These are phyloP conservation scores for Brevimyrus niger DNA, from an alignment of 2,113 vertebrate species.

Conservation along the genomic window DNA sequence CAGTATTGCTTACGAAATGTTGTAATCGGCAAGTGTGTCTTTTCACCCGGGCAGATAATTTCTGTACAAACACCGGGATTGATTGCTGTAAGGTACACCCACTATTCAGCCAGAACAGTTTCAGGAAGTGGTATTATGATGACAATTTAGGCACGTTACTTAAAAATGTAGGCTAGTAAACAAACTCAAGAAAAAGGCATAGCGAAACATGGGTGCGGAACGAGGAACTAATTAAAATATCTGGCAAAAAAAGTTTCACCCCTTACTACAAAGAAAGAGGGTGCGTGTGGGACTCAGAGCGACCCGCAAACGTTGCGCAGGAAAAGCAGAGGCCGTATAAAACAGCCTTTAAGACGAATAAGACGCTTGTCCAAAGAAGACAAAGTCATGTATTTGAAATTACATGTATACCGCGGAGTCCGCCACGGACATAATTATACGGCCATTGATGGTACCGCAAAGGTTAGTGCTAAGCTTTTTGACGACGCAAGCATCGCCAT, in stretches of 20 bases:
- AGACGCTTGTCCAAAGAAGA: neutral
- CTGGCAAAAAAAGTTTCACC: neutral
- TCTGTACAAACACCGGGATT: neutral
- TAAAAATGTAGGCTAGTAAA: neutral
- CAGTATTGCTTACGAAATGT: neutral
- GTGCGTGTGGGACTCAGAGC: neutral
- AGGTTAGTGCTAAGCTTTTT: neutral
- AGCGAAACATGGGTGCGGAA: neutral
- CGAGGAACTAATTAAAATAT: neutral
- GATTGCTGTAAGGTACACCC: neutral
- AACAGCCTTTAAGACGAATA: neutral
- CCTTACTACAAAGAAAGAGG: neutral
- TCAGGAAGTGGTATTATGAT: neutral
- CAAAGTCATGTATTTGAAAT: neutral
- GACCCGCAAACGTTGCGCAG: neutral
- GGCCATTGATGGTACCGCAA: neutral
- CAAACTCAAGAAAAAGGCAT: neutral
- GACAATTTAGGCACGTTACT: neutral
- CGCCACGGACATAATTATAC: neutral
- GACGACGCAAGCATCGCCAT: neutral
- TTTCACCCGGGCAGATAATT: neutral
- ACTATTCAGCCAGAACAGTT: neutral
- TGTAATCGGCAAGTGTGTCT: neutral
- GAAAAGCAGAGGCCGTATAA: neutral
- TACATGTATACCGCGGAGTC: neutral